Evolutionary conservation across 2,888 invertebrate genomes (phyloP), one percentile per base, ranked within the genome.

Genomic region (Bombylius discolor): DNA sequence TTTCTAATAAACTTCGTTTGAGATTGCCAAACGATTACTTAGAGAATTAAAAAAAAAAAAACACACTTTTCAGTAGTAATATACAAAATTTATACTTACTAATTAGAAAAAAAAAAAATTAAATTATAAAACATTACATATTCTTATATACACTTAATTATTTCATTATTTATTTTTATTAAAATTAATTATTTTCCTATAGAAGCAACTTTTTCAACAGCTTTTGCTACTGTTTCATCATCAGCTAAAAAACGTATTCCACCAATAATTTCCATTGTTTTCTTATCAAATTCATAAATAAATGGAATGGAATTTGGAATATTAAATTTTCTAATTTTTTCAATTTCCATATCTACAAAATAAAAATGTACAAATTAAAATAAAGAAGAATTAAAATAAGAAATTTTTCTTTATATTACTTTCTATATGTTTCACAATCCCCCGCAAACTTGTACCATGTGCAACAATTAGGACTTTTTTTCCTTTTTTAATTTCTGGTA

Each of bases 341-440:
- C 82, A 65, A 87, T 84, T 48, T 80, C 79, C 65, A 89, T 76
- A 58, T 78, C 85, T 86, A 23, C 2, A 23, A 23, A 23, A 23
- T 23, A 23, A 23, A 23, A 23, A 23, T 23, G 23, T 23, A 23
- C 63, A 49, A 57, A 62, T 50, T 60, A 48, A 49, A 45, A 60
- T 42, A 52, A 44, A 49, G 32, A 45, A 31, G 31, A n/a, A 44
- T 66, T 32, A 31, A 33, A 23, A 13, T 36, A 34, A 47, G 5
- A 47, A 47, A 14, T 7, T 7, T 47, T 39, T 49, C 46, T 51
- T 46, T 14, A 32, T 46, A 33, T 74, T 74, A 85, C 87, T 77
- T 71, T 91, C 89, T 67, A 92, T 81, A 75, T 89, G 85, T 72
- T 91, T 91, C 1, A 91, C 87, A 62, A 92, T 85, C 58, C 89